Base-by-base conservation (phyloP, 2,888 invertebrate genomes). In the Quadriops clusia region DNA sequence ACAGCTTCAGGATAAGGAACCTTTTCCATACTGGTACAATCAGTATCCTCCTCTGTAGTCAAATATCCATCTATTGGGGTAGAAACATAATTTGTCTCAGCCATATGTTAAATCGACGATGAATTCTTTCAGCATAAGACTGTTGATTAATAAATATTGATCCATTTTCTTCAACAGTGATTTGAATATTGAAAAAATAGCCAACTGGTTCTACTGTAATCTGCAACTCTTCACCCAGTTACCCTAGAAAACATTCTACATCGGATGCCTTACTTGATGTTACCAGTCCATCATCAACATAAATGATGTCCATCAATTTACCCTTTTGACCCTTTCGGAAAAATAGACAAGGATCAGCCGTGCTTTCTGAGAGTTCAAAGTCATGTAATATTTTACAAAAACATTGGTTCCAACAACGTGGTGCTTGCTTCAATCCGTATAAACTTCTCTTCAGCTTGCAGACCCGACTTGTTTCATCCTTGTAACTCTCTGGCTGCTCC, bases 1-100 rank as follows among this genome's bases (percentile, higher is more conserved):
- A 46, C 40, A 6, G 38, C 40, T 29, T 45, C 36, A 8, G 41
- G 34, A 30, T 43, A 45, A 11, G 44, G 41, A 9, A 35, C 17
- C n/a, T n/a, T 17, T 17, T 7, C 4, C 6, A n/a, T 6, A 6
- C 7, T 11, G 10, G 9, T 3, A 10, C 20, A 13, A 3, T 9
- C n/a, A n/a, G n/a, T n/a, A 6, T 17, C 17, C 12, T 28, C n/a
- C n/a, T n/a, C n/a, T n/a, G n/a, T n/a, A n/a, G n/a, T n/a, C n/a
- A n/a, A 11, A 21, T n/a, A n/a, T n/a, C n/a, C n/a, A n/a, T n/a
- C n/a, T n/a, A n/a, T n/a, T n/a, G n/a, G n/a, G n/a, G n/a, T n/a
- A n/a, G n/a, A n/a, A n/a, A n/a, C n/a, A n/a, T n/a, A n/a, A n/a
- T n/a, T n/a, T n/a, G n/a, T n/a, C n/a, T n/a, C n/a, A n/a, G n/a